These are phyloP conservation scores for Phengaris alcon DNA, from an alignment of 2,888 invertebrate genomes.

Conservation along the genomic window DNA sequence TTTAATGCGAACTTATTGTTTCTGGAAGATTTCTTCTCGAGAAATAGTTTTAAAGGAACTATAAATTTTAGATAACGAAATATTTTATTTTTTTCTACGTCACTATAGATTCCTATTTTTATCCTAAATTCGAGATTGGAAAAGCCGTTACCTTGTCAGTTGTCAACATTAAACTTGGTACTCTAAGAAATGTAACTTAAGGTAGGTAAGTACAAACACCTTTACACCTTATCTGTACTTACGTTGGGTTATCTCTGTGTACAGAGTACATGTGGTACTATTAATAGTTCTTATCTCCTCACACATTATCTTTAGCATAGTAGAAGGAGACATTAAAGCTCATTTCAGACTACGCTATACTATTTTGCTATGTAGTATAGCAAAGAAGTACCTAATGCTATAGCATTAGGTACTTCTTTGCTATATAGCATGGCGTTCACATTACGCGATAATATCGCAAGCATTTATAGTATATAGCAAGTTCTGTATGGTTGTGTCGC, in stretches of 20 bases:
- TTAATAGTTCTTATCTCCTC: slow-evolving; percentile 25
- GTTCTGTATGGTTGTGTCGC: no score
- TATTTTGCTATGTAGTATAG: no score
- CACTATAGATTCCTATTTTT: background rate
- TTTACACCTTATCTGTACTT: slow-evolving; percentile 8
- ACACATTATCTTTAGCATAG: slow-evolving; percentile 3
- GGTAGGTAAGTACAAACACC: background rate
- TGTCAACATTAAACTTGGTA: background rate
- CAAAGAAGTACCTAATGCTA: no score
- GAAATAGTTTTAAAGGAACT: no score
- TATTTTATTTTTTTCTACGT: background rate
- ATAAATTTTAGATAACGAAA: no score
- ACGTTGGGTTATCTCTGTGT: slow-evolving; percentile 10
- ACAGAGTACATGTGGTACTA: background rate
- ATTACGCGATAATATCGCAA: no score
- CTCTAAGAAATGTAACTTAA: background rate
- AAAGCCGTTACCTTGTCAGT: background rate
- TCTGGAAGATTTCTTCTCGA: no score
- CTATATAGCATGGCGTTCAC: no score
- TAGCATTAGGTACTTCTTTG: no score
- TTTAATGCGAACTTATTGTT: no score
- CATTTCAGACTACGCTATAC: no score
- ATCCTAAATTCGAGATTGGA: background rate
- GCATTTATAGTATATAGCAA: no score
- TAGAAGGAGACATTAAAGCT: background rate